Evolutionary conservation across 1,140 invertebrate species (phyloP), one percentile per base, ranked within the genome.

Genomic region (Latrodectus geometricus): DNA sequence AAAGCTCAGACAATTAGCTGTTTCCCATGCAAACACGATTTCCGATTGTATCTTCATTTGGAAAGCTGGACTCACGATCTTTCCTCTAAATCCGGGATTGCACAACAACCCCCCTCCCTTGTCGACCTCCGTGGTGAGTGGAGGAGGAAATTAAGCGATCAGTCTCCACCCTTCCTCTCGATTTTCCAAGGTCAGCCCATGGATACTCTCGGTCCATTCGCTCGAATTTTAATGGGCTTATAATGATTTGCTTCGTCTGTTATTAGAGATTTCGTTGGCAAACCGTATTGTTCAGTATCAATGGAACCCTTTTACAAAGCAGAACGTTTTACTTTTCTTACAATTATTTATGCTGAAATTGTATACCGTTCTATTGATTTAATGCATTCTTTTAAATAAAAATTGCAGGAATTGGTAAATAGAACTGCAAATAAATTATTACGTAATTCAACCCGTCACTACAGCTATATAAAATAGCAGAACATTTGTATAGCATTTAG

Each of bases 1-100:
- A 61, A 61, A 48, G 23, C 9, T 17, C 35, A 73, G 23, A 68
- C 73, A 56, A 84, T 75, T 84, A 84, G 15, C 48, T 52, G 2
- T 75, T 50, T 35, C 8, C 82, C 49, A 82, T 61, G 17, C 72
- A 21, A 20, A 84, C 82, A 84, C 82, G 82, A 84, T 65, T 66
- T 84, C 48, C 82, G 82, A 84, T 84, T 84, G 54, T 52, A 84
- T 84, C 82, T 84, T 84, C 82, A 75, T 84, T 84, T 84, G n/a
- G 48, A n/a, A n/a, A 68, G 72, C 76, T 75, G 35, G 20, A 21
- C 72, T 84, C 82, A 84, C 82, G 82, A 84, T 84, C 73, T 84
- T 61, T 84, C 73, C 54, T 66, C 70, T 15, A 84, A 84, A 84
- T 84, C 82, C 82, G 82, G 82, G 82, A 83, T 74, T 72, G 66